Base-by-base conservation (phyloP, 2,888 invertebrate species). In the Euplagia quadripunctaria region DNA sequence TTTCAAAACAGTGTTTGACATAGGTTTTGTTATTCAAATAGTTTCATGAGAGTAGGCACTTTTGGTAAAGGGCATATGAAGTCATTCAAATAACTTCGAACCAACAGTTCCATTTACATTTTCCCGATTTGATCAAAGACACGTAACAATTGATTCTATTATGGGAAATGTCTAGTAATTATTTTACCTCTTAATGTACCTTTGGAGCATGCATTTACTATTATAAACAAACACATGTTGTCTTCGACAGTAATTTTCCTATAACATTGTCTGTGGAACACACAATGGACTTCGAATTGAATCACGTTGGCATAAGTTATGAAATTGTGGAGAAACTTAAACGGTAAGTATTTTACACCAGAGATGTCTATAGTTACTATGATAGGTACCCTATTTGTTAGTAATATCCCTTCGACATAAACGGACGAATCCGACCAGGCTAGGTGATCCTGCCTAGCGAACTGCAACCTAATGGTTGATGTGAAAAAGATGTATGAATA, bases 161-260 rank as follows among this genome's bases (percentile, higher is more conserved):
- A 7, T 4, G 14, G 14, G 14, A 31, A 31, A 31, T 61, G 6
- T 12, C 31, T 7, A 6, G 14, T 31, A 31, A 61, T 61, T 61
- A 61, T 61, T 61, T 31, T 61, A 61, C 61, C 14, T 11, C 6
- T 6, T 55, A 66, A 42, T 51, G 11, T 68, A 4, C 12, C n/a
- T 1, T 6, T 14, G n/a, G n/a, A 52, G 20, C n/a, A 31, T 55
- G 14, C 52, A n/a, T 55, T 68, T 68, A 52, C 42, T 68, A 6
- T 68, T 42, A 42, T 7, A 52, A 43, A 55, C 68, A 52, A 43
- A 55, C 68, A 68, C 55, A 68, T 55, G 68, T 68, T 42, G 68
- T 42, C n/a, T 55, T 42, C 55, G 42, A 55, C 51, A 12, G 68
- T 14, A 7, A 61, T 42, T 17, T 20, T 68, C 42, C 4, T 20